Percentiles rank a stretch among this genome's conserved stretches.
phyloP scores from a whole-genome alignment of 2,888 invertebrate genomes.

The Ophion obscuratus region DNA sequence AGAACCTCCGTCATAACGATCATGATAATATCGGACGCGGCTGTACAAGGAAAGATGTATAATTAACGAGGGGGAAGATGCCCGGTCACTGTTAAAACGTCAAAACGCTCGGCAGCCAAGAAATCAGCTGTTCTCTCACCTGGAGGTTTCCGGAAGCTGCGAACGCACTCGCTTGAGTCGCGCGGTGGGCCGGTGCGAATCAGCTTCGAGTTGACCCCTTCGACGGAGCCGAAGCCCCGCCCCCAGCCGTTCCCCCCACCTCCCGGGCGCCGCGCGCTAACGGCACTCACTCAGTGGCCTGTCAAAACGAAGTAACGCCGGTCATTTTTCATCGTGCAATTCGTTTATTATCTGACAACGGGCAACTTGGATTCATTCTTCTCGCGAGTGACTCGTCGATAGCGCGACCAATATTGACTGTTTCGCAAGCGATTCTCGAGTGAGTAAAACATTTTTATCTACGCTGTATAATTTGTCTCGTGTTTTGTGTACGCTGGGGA shows the following conservation, averaged over 20 bases:
- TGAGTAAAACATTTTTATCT: conserved; percentile 39
- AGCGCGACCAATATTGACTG: background rate
- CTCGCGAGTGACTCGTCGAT: background rate
- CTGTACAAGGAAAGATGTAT: background rate
- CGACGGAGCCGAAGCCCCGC: background rate
- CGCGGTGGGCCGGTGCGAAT: conserved; percentile 54
- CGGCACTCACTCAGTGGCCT: conserved; percentile 12
- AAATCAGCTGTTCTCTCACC: conserved; percentile 79
- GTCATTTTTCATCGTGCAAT: conserved; percentile 14
- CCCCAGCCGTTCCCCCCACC: background rate
- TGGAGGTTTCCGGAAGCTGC: conserved; percentile 49
- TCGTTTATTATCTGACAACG: conserved; percentile 11
- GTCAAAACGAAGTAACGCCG: conserved; percentile 55
- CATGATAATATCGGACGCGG: background rate
- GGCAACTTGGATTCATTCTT: conserved; percentile 8
- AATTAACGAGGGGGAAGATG: background rate
- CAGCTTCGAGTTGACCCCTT: background rate
- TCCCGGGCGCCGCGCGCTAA: background rate
- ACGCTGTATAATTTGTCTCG: background rate
- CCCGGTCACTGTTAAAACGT: conserved; percentile 66
- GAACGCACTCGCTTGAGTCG: conserved; percentile 38
- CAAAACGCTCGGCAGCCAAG: conserved; percentile 66
- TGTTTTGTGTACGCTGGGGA: background rate
- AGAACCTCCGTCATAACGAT: background rate
- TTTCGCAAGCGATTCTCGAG: background rate